A percentile compares a stretch with the other conserved stretches of the same genome.
Evolutionary conservation across 2,888 invertebrate species (phyloP).

Genomic region (Calliphora vomitoria): DNA sequence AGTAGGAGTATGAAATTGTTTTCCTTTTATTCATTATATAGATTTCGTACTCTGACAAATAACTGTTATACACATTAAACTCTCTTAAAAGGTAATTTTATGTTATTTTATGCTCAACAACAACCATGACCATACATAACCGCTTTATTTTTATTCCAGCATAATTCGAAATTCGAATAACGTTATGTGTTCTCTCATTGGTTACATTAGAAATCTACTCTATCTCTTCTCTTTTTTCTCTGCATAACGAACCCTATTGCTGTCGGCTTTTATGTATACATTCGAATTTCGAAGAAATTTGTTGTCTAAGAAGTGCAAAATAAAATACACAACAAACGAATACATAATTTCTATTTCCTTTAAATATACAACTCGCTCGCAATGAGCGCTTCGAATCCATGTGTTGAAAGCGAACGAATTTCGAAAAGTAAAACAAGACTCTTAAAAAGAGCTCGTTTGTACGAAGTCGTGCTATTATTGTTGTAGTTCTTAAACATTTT

Average conservation of each 20-base stretch:
- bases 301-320: background rate
- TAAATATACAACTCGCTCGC: background rate
- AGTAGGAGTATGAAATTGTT: no score
- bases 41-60: background rate
- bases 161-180: conserved; percentile 60
- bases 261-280: conserved; percentile 54
- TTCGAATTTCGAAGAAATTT: conserved; percentile 1
- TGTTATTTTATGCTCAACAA: background rate
- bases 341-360: conserved; percentile 51
- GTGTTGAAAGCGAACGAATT: conserved; percentile 17
- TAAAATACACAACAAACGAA: conserved; percentile 38
- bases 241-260: background rate
- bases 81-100: conserved; percentile 24
- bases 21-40: background rate
- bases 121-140: conserved; percentile 72
- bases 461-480: conserved; percentile 14
- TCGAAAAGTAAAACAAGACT: conserved; percentile 19
- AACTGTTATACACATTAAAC: conserved; percentile 57
- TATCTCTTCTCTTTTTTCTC: conserved; percentile 5
- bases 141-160: conserved; percentile 35
- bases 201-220: background rate
- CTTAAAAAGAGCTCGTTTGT: conserved; percentile 13
- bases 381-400: conserved; percentile 22
- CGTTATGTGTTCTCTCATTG: background rate
- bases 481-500: conserved; percentile 40